phyloP scores from a whole-genome alignment of 2,888 invertebrate genomes.

The Epinotia nisella region DNA sequence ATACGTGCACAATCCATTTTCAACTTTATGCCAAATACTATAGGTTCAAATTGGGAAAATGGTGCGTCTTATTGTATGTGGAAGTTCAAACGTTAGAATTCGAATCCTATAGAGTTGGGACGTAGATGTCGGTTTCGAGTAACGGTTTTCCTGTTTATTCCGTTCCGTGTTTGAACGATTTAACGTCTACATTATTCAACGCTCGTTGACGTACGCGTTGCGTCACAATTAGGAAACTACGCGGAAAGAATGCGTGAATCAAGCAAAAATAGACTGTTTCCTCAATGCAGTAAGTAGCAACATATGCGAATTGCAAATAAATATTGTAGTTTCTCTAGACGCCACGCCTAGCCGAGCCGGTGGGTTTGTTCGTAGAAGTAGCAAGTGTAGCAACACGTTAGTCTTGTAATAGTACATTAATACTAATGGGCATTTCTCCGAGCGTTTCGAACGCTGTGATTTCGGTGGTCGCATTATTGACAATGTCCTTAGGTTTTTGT shows the following conservation, averaged over 20 bases:
- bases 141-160: conserved; percentile 29
- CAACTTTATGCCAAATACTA: neutral
- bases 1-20: neutral
- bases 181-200: conserved; percentile 41
- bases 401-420: neutral
- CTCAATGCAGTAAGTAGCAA: conserved; percentile 15
- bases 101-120: conserved; percentile 24
- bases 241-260: conserved; percentile 8
- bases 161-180: neutral
- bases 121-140: neutral
- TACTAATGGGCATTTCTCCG: too few species aligned
- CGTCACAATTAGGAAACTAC: conserved; percentile 42
- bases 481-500: too few species aligned
- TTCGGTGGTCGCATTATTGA: too few species aligned
- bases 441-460: too few species aligned
- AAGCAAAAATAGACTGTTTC: conserved; percentile 25
- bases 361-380: neutral
- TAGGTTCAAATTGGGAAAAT: neutral
- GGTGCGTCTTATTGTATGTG: neutral
- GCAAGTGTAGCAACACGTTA: neutral
- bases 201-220: conserved; percentile 37
- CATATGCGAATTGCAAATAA: conserved; percentile 13
- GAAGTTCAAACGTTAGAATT: conserved; percentile 4
- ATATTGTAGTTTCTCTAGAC: conserved; percentile 10
- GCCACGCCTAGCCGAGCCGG: neutral